phyloP scores from a whole-genome alignment of 2,113 vertebrate species.

The Ardeotis arabs region DNA sequence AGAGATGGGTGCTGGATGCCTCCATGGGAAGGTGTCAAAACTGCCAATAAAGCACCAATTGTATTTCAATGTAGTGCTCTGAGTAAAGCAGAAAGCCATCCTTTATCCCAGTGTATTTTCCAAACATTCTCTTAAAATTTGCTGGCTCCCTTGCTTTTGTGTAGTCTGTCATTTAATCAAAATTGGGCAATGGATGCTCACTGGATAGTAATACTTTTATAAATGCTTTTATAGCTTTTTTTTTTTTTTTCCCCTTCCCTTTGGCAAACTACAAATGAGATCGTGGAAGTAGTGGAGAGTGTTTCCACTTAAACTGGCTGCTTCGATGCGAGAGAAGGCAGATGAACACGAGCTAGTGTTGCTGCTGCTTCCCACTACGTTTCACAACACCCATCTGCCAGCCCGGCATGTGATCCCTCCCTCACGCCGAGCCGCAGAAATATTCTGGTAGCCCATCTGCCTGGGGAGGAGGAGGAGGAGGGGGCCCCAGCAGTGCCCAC shows the following conservation, averaged over 20 bases:
- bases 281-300: neutral
- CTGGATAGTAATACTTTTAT: slow-evolving; percentile 5
- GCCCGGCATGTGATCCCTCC: slow-evolving; percentile 1
- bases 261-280: slow-evolving; percentile 44
- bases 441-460: neutral
- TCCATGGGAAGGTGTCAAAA: neutral
- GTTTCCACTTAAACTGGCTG: slow-evolving; percentile 27
- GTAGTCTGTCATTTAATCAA: neutral
- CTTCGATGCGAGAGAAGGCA: neutral
- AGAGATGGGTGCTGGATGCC: neutral
- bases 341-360: neutral
- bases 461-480: neutral
- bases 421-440: neutral
- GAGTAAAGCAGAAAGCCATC: neutral
- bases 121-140: neutral
- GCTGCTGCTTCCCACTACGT: slow-evolving; percentile 31
- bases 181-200: neutral
- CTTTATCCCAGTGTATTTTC: neutral
- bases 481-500: neutral
- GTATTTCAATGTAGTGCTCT: neutral
- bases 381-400: slow-evolving; percentile 58
- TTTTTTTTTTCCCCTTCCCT: neutral
- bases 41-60: neutral
- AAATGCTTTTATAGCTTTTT: neutral
- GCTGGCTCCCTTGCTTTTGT: neutral